These are phyloP conservation scores for Chalcis sispes DNA, from an alignment of 2,888 invertebrate genomes.

Conservation along the genomic window DNA sequence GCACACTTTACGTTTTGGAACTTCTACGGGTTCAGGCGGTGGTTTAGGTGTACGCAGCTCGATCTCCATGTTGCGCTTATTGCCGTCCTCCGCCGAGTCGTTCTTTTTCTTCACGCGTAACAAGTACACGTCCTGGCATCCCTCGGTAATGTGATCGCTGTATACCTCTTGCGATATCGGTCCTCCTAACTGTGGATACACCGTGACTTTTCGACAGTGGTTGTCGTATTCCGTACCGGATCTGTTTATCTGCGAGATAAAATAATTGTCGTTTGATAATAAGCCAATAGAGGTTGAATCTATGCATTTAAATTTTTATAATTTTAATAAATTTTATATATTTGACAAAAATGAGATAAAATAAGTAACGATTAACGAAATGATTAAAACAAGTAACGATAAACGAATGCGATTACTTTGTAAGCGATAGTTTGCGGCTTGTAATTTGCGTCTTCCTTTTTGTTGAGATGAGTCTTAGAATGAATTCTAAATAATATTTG, in stretches of 20 bases:
- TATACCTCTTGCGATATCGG: constrained; percentile 66
- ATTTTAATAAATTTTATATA: background rate
- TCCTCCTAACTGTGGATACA: constrained; percentile 65
- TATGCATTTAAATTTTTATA: too few species aligned
- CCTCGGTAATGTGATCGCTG: constrained; percentile 67
- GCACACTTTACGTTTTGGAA: background rate
- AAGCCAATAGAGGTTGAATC: background rate
- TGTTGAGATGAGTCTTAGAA: constrained; percentile 60
- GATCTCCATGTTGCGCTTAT: constrained; percentile 68
- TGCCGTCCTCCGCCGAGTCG: constrained; percentile 55
- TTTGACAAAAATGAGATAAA: background rate
- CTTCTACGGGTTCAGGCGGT: constrained; percentile 22
- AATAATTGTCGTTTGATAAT: background rate
- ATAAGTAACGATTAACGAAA: constrained; percentile 1
- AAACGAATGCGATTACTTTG: too few species aligned
- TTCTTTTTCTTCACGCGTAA: constrained; percentile 69
- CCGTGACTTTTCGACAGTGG: constrained; percentile 67
- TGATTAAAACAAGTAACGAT: background rate
- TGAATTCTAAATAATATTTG: constrained; percentile 69
- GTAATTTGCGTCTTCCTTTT: constrained; percentile 60
- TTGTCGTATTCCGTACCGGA: constrained; percentile 59
- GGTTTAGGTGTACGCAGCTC: constrained; percentile 70
- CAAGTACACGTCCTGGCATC: constrained; percentile 68
- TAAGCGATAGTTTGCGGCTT: constrained; percentile 66
- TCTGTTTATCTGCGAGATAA: constrained; percentile 53